These are phyloP conservation scores for Poeciliopsis turneri DNA, from an alignment of 2,797 vertebrate genomes.

Conservation along the genomic window DNA sequence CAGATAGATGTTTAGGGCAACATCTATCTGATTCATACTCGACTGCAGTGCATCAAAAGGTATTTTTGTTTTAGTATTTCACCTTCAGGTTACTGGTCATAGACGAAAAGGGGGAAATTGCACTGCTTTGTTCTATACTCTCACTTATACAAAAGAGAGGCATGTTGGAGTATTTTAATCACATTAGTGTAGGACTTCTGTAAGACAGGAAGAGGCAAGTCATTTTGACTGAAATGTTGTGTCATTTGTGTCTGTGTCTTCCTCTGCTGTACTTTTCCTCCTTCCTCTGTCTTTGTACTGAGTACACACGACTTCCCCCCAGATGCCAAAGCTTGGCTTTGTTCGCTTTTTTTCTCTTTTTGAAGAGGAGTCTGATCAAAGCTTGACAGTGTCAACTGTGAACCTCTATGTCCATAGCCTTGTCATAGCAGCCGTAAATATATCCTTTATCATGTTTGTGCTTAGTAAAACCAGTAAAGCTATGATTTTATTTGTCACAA, in stretches of 20 bases:
- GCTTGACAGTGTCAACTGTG: conserved; percentile 44
- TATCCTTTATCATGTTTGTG: conserved; percentile 27
- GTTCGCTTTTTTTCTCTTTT: conserved; percentile 48
- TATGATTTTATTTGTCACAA: conserved; percentile 11
- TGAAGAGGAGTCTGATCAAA: conserved; percentile 65
- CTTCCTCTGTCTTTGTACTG: conserved; percentile 68
- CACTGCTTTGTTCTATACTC: conserved; percentile 29
- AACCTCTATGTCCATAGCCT: conserved; percentile 56
- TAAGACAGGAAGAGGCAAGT: conserved; percentile 49
- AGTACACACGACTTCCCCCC: conserved; percentile 68
- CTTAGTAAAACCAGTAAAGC: conserved; percentile 18
- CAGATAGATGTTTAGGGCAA: not conserved
- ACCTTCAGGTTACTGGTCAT: not conserved
- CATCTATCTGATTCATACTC: not conserved
- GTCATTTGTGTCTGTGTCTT: conserved; percentile 56
- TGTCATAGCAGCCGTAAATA: conserved; percentile 67
- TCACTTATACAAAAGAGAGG: conserved; percentile 27
- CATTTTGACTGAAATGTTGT: conserved; percentile 75
- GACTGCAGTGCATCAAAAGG: not conserved
- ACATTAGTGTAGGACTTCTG: conserved; percentile 15
- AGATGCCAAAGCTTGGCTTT: conserved; percentile 62
- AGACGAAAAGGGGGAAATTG: conserved; percentile 13
- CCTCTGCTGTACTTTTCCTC: conserved; percentile 55
- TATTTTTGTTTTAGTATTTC: not conserved
- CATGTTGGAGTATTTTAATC: conserved; percentile 39